These are phyloP conservation scores for Eudasyphora cyanicolor DNA, from an alignment of 2,888 invertebrate genomes.

Conservation along the genomic window DNA sequence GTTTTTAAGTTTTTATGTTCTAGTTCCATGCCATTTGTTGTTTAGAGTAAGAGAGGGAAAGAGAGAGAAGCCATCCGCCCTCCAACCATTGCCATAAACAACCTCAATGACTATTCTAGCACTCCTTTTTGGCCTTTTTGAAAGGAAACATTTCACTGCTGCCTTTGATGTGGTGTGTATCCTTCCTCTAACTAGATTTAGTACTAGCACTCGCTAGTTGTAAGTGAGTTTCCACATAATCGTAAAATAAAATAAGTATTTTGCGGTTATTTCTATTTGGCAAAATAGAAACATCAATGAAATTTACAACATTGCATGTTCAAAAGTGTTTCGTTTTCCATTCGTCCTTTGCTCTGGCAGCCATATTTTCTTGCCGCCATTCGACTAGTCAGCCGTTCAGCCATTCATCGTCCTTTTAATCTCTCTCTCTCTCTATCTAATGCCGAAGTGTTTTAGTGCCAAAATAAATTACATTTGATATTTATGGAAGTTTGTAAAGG, in stretches of 20 bases:
- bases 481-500: constrained; percentile 57
- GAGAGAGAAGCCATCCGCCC: no score
- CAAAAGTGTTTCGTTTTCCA: not conserved
- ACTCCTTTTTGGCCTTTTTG: constrained; percentile 41
- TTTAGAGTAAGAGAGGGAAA: no score
- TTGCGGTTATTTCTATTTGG: constrained; percentile 54
- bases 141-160: constrained; percentile 35
- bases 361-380: not conserved
- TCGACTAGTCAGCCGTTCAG: not conserved
- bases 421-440: not conserved
- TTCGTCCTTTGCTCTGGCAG: not conserved
- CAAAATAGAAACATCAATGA: constrained; percentile 78
- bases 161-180: not conserved
- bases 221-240: not conserved
- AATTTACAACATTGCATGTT: constrained; percentile 76
- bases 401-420: not conserved
- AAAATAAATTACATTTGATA: constrained; percentile 61
- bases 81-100: constrained; percentile 29
- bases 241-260: constrained; percentile 48
- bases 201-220: not conserved
- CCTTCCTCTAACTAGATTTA: not conserved
- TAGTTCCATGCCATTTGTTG: constrained; percentile 9
- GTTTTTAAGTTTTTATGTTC: constrained; percentile 64
- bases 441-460: constrained; percentile 66
- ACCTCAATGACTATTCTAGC: not conserved